phyloP scores from a whole-genome alignment of 92 coral and sea anemone species.

The Desmophyllum pertusum region DNA sequence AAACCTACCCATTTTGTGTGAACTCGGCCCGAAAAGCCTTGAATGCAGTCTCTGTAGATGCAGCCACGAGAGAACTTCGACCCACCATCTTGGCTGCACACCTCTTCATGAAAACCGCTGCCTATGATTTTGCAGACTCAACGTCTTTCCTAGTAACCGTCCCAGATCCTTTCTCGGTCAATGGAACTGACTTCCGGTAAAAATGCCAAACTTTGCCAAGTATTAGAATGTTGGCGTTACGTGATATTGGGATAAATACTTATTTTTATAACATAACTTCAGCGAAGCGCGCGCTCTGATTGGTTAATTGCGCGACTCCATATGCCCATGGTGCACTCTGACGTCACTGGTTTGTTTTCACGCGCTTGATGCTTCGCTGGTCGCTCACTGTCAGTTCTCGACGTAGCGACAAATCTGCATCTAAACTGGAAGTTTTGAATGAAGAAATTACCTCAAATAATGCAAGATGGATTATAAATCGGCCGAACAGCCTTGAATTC shows the following conservation, averaged over 20 bases:
- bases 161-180: constrained; percentile 25
- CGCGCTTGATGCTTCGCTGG: too few relatives aligned
- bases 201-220: not conserved
- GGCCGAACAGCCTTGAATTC: too few relatives aligned
- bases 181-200: constrained; percentile 16
- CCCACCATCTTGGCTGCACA: not conserved
- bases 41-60: not conserved
- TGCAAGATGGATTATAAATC: too few relatives aligned
- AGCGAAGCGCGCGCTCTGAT: too few relatives aligned
- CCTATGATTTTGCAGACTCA: not conserved
- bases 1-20: not conserved
- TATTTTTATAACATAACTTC: too few relatives aligned
- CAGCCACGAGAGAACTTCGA: not conserved
- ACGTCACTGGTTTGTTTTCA: too few relatives aligned
- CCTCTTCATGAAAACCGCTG: not conserved
- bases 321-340: too few relatives aligned
- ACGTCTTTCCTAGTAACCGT: not conserved
- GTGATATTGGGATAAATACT: not conserved
- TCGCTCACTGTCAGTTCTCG: too few relatives aligned
- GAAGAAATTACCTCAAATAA: too few relatives aligned
- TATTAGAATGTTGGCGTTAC: not conserved
- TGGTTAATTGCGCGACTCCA: too few relatives aligned
- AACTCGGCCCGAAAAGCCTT: not conserved
- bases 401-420: too few relatives aligned
- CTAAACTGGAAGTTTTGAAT: too few relatives aligned